A percentile compares a stretch with the other conserved stretches of the same genome.
Evolutionary conservation across 1,140 invertebrate species (phyloP).

Genomic region (Tetragonula clypearis): DNA sequence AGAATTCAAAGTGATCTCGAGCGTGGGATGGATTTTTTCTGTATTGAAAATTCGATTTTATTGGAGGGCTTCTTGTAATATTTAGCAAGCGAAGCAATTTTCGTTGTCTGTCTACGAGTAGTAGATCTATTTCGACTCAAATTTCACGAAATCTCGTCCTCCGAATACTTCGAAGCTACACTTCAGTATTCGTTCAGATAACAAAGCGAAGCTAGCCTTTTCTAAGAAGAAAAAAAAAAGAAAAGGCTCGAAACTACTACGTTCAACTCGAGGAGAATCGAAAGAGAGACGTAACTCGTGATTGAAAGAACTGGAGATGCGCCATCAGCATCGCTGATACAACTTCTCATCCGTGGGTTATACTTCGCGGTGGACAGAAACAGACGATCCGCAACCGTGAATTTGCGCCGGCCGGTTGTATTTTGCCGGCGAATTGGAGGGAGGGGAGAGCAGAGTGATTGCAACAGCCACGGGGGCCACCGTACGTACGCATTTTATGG

Average conservation of each 20-base stretch:
- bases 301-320: background rate
- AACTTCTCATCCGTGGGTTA: background rate
- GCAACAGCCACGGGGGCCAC: background rate
- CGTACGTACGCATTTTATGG: conserved; percentile 32
- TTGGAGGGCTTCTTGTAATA: too few species aligned
- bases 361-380: conserved; percentile 7
- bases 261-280: background rate
- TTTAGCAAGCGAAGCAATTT: too few species aligned
- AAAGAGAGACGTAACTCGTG: background rate
- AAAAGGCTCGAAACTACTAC: background rate
- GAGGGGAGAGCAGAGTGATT: background rate
- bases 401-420: conserved; percentile 5
- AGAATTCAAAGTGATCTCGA: too few species aligned
- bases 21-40: too few species aligned
- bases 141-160: background rate
- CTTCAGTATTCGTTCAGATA: background rate
- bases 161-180: background rate
- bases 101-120: too few species aligned
- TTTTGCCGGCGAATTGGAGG: conserved; percentile 5
- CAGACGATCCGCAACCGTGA: background rate
- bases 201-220: background rate
- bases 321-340: conserved; percentile 35
- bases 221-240: background rate
- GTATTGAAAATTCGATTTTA: too few species aligned
- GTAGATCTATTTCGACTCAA: background rate